Evolutionary conservation across 2,888 invertebrate genomes (phyloP), one percentile per base, ranked within the genome.

Genomic region (Chloroclystis v-ata): DNA sequence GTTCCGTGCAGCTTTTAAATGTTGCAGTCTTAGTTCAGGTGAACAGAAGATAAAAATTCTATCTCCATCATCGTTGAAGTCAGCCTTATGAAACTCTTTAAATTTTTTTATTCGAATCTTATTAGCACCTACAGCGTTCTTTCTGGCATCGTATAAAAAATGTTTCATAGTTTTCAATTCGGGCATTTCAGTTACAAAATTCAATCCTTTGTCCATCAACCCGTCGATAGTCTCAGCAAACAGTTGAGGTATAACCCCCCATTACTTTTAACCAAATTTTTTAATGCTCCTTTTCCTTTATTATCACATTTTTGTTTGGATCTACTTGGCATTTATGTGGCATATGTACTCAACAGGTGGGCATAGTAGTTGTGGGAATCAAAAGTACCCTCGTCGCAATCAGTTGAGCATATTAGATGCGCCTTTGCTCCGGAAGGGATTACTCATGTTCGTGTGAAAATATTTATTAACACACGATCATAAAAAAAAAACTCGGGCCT

Each of bases 1-100:
- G 45, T 13, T 45, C 39, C 6, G 45, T 39, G 33, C 45, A 39
- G 39, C 45, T 35, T 39, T 39, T 33, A 33, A 45, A 40, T 14
- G 28, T 45, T 39, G 39, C 38, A 24, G 29, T 37, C 30, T 37
- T 30, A 30, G 37, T 38, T 44, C 29, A 16, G 28, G 28, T 28
- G 43, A 28, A 29, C 43, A 33, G 32, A 43, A 43, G 25, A 43
- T 28, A 26, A 43, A 35, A 43, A 25, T 25, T 25, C 25, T 25
- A 25, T 25, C 25, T 25, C 9, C 25, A 8, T 9, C 25, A 37
- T 43, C 26, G 28, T 28, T 28, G 28, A 10, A 10, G 28, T 28
- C 10, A 28, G 28, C 28, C 16, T 10, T 28, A 11, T 10, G 9
- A 37, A 24, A 10, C 10, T 16, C 37, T 11, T 37, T 24, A 20